A percentile compares a stretch with the other conserved stretches of the same genome.
Evolutionary conservation across 2,888 invertebrate genomes (phyloP).

Genomic region (Rotaria macrura): DNA sequence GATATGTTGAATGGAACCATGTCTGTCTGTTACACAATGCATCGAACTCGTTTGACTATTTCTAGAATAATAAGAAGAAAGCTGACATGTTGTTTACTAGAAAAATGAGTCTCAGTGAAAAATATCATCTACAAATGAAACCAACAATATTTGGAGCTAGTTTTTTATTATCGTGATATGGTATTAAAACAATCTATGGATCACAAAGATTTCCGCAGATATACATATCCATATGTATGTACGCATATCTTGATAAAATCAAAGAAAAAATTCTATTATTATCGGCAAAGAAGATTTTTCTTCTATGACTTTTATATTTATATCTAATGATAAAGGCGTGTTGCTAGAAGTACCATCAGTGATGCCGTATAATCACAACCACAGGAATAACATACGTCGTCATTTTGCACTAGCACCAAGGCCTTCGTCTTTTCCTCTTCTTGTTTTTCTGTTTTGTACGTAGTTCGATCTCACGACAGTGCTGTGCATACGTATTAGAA

Average conservation of each 20-base stretch:
- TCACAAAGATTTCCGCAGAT: too few species aligned
- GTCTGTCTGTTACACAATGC: neutral
- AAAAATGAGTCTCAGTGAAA: too few species aligned
- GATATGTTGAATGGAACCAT: neutral
- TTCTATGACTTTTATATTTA: too few species aligned
- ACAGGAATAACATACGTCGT: neutral
- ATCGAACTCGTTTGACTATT: neutral
- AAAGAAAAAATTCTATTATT: neutral
- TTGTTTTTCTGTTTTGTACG: constrained; percentile 2
- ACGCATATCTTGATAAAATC: neutral
- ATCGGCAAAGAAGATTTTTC: neutral
- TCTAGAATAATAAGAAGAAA: neutral
- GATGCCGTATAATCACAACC: neutral
- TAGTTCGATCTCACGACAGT: neutral
- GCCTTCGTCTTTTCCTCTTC: neutral
- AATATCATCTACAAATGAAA: too few species aligned
- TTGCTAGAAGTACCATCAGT: neutral
- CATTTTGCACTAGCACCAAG: neutral
- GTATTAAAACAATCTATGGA: too few species aligned
- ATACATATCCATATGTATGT: too few species aligned
- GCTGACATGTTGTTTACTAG: neutral
- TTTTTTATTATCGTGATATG: too few species aligned
- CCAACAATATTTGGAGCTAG: too few species aligned
- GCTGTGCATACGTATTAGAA: neutral
- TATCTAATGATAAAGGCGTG: neutral